A percentile compares a stretch with the other conserved stretches of the same genome.
Evolutionary conservation across 53 echinoderm and acorn worm genomes (phyloP).

Genomic region (Arbacia lixula): DNA sequence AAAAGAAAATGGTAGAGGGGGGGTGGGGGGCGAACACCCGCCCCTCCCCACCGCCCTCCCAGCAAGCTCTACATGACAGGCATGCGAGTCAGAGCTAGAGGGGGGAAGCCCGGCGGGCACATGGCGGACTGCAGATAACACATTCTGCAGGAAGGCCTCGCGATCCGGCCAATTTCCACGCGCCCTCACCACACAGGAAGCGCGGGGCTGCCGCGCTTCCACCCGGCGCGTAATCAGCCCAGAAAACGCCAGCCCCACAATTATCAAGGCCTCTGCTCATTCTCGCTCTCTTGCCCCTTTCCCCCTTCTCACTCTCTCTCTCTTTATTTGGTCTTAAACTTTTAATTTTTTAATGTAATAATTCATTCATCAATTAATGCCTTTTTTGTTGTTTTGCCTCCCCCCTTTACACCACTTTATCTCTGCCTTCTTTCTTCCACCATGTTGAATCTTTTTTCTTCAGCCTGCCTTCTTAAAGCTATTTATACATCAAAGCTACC

Average conservation of each 20-base stretch:
- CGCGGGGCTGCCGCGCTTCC: conserved; percentile 44
- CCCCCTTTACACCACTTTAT: not conserved
- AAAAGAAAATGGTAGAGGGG: no score
- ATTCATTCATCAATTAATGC: no score
- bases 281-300: no score
- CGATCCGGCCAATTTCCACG: conserved; percentile 55
- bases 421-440: no score
- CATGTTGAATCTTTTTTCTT: no score
- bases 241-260: conserved; percentile 41
- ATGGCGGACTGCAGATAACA: conserved; percentile 40
- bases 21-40: no score
- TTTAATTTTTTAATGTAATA: no score
- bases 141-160: conserved; percentile 15
- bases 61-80: not conserved
- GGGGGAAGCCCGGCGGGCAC: conserved; percentile 23
- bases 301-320: conserved; percentile 10
- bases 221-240: conserved; percentile 45
- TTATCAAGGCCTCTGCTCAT: conserved; percentile 29
- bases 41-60: conserved; percentile 1
- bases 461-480: no score
- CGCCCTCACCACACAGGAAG: conserved; percentile 52
- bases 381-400: no score
- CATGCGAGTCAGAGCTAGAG: conserved; percentile 2
- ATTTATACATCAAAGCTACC: no score
- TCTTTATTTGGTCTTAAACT: no score